phyloP scores from a whole-genome alignment of 2,888 invertebrate species.

The Catocala fraxini region DNA sequence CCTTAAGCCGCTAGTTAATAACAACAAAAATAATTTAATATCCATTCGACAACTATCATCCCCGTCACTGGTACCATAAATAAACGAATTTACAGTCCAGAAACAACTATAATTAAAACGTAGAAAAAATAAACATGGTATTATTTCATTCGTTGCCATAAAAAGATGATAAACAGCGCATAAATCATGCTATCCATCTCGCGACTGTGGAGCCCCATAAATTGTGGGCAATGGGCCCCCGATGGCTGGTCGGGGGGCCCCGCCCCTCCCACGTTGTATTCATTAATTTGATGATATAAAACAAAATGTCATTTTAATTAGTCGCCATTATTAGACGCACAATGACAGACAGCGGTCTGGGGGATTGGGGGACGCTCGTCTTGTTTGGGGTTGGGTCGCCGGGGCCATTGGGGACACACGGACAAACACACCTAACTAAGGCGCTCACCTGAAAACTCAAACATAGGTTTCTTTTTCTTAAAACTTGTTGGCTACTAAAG shows the following conservation, averaged over 20 bases:
- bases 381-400: conserved; percentile 56
- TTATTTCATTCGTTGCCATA: conserved; percentile 63
- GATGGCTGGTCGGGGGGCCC: conserved; percentile 35
- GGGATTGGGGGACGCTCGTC: conserved; percentile 58
- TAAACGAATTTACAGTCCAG: conserved; percentile 52
- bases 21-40: conserved; percentile 48
- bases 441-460: conserved; percentile 6
- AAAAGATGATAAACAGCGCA: conserved; percentile 72
- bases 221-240: conserved; percentile 58
- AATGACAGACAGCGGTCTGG: conserved; percentile 68
- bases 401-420: conserved; percentile 41
- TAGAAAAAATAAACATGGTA: conserved; percentile 53
- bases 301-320: conserved; percentile 80
- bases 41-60: conserved; percentile 42
- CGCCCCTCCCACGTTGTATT: conserved; percentile 55
- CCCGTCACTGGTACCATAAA: conserved; percentile 44
- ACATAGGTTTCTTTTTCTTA: no score
- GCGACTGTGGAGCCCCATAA: conserved; percentile 53
- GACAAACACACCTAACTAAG: conserved; percentile 8
- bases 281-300: conserved; percentile 79
- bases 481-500: no score
- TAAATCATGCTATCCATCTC: conserved; percentile 76
- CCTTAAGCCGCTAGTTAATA: conserved; percentile 37
- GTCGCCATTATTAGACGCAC: conserved; percentile 69
- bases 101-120: conserved; percentile 59